Base-by-base conservation (phyloP, 1,140 invertebrate genomes). In the Carposina sasakii region DNA sequence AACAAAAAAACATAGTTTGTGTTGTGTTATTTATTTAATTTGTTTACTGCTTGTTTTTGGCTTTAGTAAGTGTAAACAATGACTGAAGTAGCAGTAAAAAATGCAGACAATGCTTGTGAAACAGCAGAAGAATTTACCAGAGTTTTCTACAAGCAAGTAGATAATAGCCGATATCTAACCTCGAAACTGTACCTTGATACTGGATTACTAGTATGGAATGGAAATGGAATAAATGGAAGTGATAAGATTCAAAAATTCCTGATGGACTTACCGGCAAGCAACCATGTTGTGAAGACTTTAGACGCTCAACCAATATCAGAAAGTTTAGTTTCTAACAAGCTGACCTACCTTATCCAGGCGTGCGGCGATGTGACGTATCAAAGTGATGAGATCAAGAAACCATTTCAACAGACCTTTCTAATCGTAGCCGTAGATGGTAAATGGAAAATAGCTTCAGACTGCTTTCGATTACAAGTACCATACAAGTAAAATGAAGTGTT, bases 391-490 rank as follows among this genome's bases (percentile, higher is more conserved):
- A 42, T 62, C 0, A 66, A 73, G 0, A 91, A 90, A 63, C 85
- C 89, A 5, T 96, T 95, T 59, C 90, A 92, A 60, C 93, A 96
- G 76, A 92, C 90, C 9, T 96, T 96, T 62, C 76, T 95, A 1
- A 89, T 96, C 13, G 94, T 93, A 0, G 93, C 92, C 10, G 89
- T 92, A 60, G 92, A 89, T 16, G 92, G 94, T 48, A 94, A 95
- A 71, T 96, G 94, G 94, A 95, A 95, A 85, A 94, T 96, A 52
- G 93, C 93, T 17, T 94, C 90, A 34, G 94, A 96, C 69, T 92
- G 89, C 57, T 95, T 92, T 64, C 87, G 94, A 66, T 85, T 92
- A 59, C 92, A 94, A 87, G 72, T 81, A 3, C 79, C 79, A 16
- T 73, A 79, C 39, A 76, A 45, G 33, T 31, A 63, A n/a, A n/a